Base-by-base conservation (phyloP, 2,888 invertebrate species). In the Odontomyia ornata region DNA sequence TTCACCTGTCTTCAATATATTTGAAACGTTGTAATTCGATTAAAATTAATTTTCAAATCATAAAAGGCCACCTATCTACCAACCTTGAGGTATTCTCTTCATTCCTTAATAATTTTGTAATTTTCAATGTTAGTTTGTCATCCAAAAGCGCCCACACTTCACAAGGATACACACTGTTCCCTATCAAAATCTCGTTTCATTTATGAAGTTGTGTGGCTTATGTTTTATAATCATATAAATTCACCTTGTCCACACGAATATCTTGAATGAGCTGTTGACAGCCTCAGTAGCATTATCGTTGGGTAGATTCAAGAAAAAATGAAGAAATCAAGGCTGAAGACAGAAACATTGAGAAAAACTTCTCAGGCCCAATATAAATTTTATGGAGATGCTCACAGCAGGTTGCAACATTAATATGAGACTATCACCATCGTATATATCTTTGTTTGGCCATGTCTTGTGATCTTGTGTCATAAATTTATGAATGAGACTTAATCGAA, bases 221-320 rank as follows among this genome's bases (percentile, higher is more conserved):
- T 72, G 43, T 73, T 73, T 60, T 73, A 73, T 73, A 57, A 30
- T 73, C 43, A 23, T 56, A 73, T 73, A 73, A 73, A 73, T 73
- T 60, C 30, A 57, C 56, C 60, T 73, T 60, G 73, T 73, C 73
- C 43, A 73, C 60, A 57, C 57, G 73, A 73, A 36, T 69, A 46
- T 69, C 46, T 69, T 21, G 43, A 56, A 57, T 36, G 73, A 57
- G 23, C 73, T 73, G 73, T 36, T 73, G 73, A 73, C 73, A 73
- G 73, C 25, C 69, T 69, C 69, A n/a, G 69, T 69, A 69, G 69
- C 69, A 69, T 47, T 69, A 69, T 69, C 47, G 47, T 36, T n/a
- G 25, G 21, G 4, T 25, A 25, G 13, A 60, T 4, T 60, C 7
- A 60, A 60, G 60, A 60, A 60, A 52, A 52, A 52, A 52, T 15